Evolutionary conservation across 1,140 invertebrate genomes (phyloP), one percentile per base, ranked within the genome.

Genomic region (Caenorhabditis remanei): DNA sequence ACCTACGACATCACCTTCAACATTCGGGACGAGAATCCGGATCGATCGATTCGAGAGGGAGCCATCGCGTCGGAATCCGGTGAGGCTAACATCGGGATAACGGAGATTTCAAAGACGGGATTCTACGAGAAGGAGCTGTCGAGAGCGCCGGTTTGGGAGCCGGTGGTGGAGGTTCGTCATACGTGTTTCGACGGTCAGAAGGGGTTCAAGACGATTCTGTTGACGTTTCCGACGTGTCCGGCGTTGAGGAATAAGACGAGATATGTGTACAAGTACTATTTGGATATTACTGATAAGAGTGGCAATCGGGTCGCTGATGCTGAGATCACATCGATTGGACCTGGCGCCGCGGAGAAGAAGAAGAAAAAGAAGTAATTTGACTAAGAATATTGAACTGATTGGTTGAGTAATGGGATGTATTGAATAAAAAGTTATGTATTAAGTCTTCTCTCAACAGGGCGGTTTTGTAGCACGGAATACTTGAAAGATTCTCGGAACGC

Each of bases 201-300:
- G 5, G n/a, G 32, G 4, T 79, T 24, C 71, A 79, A 79, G 6
- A 21, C 4, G 8, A 14, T 79, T 32, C 1, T 11, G 11, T n/a
- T 79, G 6, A n/a, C 13, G 14, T 79, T 79, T 1, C 13, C 43
- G 4, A 46, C 32, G 4, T 48, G 21, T 21, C 46, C 71, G 46
- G 71, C 71, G 24, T 40, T 79, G 43, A 40, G 71, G 19, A 50
- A 79, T 46, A 79, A 79, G 71, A 79, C 71, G 4, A 24, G 32
- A 13, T 79, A 79, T n/a, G 53, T 41, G 13, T 79, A 79, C 46
- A 48, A 50, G n/a, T 79, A 79, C 71, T 79, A 24, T 46, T 21
- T 79, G 43, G 71, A 79, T 50, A 79, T 79, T 21, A 79, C 71
- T 79, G 46, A 79, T 53, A 79, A 79, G 14, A 40, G 32, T 11